These are phyloP conservation scores for Terebella lapidaria DNA, from an alignment of 2,888 invertebrate species.

Conservation along the genomic window DNA sequence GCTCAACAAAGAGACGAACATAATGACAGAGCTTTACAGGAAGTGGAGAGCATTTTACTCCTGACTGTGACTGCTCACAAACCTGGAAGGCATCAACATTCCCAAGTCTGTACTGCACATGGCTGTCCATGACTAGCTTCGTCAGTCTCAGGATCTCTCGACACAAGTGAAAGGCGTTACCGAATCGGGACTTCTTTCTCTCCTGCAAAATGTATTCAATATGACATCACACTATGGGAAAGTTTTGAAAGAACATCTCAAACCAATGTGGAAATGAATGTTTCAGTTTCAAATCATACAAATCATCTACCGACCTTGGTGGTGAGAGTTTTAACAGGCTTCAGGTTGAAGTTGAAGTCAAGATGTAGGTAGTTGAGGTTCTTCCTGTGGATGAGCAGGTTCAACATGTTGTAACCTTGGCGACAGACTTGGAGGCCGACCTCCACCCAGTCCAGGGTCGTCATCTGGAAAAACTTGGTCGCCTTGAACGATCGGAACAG, in stretches of 20 bases:
- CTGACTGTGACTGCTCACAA: too few species aligned
- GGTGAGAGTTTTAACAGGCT: constrained; percentile 97
- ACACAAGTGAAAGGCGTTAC: constrained; percentile 91
- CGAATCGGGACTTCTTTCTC: constrained; percentile 84
- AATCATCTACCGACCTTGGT: constrained; percentile 78
- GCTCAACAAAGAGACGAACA: neutral
- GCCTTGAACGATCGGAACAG: constrained; percentile 98
- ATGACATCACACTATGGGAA: too few species aligned
- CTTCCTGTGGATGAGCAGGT: constrained; percentile 96
- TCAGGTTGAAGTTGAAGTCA: constrained; percentile 99
- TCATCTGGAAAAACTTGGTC: constrained; percentile 99
- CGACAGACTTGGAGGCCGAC: constrained; percentile 94
- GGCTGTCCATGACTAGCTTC: constrained; percentile 96
- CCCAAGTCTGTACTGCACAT: constrained; percentile 97
- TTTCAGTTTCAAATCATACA: neutral
- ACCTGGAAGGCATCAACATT: constrained; percentile 93
- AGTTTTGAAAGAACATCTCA: neutral
- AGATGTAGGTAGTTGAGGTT: constrained; percentile 98
- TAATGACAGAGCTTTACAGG: neutral
- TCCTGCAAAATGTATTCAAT: constrained; percentile 57
- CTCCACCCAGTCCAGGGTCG: constrained; percentile 99
- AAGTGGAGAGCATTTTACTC: too few species aligned
- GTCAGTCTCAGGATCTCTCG: constrained; percentile 97
- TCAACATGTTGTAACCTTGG: constrained; percentile 99
- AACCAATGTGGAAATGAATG: neutral